phyloP scores from a whole-genome alignment of 2,888 invertebrate species.

The Stratiomys singularior region DNA sequence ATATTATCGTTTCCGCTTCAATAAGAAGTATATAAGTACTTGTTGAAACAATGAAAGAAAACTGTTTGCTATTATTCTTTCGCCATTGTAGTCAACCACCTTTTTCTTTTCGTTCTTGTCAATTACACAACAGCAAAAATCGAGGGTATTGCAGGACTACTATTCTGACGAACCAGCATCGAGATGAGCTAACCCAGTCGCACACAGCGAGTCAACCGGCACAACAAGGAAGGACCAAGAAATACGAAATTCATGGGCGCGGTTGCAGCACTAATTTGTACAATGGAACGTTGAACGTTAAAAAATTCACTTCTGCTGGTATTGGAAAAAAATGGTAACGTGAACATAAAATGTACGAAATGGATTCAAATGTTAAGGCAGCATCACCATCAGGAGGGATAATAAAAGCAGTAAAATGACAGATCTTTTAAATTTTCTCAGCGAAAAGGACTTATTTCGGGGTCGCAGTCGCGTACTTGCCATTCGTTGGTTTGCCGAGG shows the following conservation, averaged over 20 bases:
- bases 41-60: conserved; percentile 40
- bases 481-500: conserved; percentile 1
- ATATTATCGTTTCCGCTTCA: conserved; percentile 27
- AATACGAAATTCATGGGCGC: neutral
- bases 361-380: neutral
- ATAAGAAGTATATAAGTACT: conserved; percentile 17
- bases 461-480: neutral
- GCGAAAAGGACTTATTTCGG: neutral
- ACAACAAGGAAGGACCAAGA: neutral
- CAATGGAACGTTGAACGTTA: conserved; percentile 24
- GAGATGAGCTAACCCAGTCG: too few relatives aligned
- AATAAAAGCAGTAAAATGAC: conserved; percentile 14
- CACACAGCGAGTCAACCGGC: neutral
- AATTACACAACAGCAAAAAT: conserved; percentile 24
- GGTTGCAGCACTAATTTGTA: conserved; percentile 22
- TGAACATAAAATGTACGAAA: neutral
- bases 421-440: conserved; percentile 11
- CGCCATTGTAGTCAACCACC: conserved; percentile 31
- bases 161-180: neutral
- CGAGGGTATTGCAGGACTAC: conserved; percentile 18
- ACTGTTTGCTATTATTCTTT: conserved; percentile 35
- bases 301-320: conserved; percentile 24
- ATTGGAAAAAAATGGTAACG: conserved; percentile 26
- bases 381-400: conserved; percentile 9
- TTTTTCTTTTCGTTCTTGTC: conserved; percentile 39